Percentiles rank a stretch among this genome's conserved stretches.
phyloP scores from a whole-genome alignment of 2,888 invertebrate genomes.

The Drosophila mimica region DNA sequence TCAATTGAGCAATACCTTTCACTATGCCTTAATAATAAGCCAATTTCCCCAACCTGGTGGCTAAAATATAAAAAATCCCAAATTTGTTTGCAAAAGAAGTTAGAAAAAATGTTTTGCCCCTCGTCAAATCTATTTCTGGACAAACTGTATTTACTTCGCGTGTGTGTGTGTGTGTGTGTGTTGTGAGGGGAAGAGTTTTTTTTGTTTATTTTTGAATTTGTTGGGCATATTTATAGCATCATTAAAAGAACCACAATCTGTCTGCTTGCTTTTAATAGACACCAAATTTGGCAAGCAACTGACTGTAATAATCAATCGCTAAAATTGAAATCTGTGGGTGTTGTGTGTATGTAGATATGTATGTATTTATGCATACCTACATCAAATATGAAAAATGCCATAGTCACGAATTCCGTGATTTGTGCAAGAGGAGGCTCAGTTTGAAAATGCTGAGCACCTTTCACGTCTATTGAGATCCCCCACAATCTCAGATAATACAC shows the following conservation, averaged over 20 bases:
- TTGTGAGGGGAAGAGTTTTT: neutral
- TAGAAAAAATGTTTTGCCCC: no score
- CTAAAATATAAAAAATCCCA: no score
- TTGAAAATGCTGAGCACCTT: slow-evolving; percentile 4
- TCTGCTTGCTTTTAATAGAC: slow-evolving; percentile 64
- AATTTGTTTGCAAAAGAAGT: no score
- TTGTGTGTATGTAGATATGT: neutral
- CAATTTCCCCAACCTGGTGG: no score
- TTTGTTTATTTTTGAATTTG: slow-evolving; percentile 16
- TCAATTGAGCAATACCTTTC: no score
- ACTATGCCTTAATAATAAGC: no score
- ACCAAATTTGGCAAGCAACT: slow-evolving; percentile 64
- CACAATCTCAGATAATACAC: neutral
- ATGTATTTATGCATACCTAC: slow-evolving; percentile 1
- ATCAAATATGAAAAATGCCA: slow-evolving; percentile 28
- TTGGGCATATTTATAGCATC: slow-evolving; percentile 46
- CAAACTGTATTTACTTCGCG: slow-evolving; percentile 23
- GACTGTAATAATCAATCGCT: slow-evolving; percentile 45
- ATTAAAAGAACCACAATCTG: slow-evolving; percentile 50
- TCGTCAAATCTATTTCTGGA: no score
- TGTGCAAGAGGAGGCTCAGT: slow-evolving; percentile 17
- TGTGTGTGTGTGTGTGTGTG: neutral
- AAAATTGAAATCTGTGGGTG: slow-evolving; percentile 25
- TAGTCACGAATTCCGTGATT: slow-evolving; percentile 43
- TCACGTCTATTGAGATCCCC: neutral